phyloP scores from a whole-genome alignment of 1,140 invertebrate species.

The Cyphomyrmex costatus region DNA sequence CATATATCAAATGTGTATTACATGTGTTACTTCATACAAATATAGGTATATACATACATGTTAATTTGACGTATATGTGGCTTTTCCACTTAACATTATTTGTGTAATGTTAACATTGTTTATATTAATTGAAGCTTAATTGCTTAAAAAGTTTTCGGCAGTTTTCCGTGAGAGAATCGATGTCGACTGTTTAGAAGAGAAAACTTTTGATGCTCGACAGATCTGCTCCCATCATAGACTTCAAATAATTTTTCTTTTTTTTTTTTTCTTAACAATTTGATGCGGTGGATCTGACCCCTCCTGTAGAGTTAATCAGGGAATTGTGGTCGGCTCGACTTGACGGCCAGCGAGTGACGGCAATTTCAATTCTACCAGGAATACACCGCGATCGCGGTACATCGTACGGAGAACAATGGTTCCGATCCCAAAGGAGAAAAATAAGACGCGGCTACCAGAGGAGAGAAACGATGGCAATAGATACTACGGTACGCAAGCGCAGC shows the following conservation, averaged over 20 bases:
- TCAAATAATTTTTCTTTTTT: background rate
- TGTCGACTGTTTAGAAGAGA: background rate
- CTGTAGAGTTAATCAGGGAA: background rate
- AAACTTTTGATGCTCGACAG: background rate
- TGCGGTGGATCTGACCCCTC: background rate
- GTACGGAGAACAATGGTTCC: constrained; percentile 50
- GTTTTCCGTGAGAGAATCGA: background rate
- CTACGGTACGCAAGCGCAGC: constrained; percentile 16
- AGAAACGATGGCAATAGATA: background rate
- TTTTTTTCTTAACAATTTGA: constrained; percentile 10
- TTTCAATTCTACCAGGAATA: constrained; percentile 50
- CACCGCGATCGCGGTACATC: constrained; percentile 30
- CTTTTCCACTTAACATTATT: constrained; percentile 6
- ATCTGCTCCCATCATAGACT: background rate
- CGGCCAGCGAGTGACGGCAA: constrained; percentile 11
- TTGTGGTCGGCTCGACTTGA: constrained; percentile 33
- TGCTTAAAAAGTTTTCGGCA: background rate
- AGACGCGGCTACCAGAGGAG: background rate
- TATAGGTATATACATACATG: background rate
- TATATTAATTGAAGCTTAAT: constrained; percentile 10
- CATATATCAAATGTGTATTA: background rate
- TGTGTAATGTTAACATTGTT: constrained; percentile 9
- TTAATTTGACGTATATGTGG: constrained; percentile 43
- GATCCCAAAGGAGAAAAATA: constrained; percentile 52
- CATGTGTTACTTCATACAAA: background rate